Conservation (phyloP, 2,888 invertebrate genomes). For the Choreutis nemorana region DNA sequence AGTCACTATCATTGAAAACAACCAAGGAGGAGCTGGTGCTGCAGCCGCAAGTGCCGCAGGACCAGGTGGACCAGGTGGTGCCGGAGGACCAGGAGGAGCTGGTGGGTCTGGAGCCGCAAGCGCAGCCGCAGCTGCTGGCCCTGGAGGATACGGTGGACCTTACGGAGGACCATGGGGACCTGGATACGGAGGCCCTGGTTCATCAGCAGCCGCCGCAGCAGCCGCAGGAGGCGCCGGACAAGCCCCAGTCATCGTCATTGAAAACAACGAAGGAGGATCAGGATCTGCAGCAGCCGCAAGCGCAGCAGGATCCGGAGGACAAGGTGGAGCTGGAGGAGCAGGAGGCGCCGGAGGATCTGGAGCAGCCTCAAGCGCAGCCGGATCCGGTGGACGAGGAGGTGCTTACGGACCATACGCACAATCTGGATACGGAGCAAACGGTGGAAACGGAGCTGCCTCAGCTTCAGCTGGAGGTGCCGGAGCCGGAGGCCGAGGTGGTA, state of each 20-base stretch:
- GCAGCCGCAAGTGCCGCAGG: constrained; percentile 4
- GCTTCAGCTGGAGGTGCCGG: constrained; percentile 4
- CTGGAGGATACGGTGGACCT: not conserved
- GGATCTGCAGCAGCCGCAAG: constrained; percentile 4
- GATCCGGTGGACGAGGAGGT: constrained; percentile 3
- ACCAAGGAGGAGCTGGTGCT: constrained; percentile 2
- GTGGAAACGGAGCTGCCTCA: constrained; percentile 2
- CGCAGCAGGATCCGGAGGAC: constrained; percentile 3
- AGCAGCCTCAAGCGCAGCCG: constrained; percentile 3
- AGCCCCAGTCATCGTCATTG: too few relatives aligned
- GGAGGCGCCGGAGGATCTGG: too few relatives aligned
- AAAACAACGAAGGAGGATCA: too few relatives aligned
- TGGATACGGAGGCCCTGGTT: too few relatives aligned
- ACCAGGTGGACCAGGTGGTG: constrained; percentile 3
- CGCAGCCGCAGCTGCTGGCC: not conserved
- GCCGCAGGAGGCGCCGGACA: too few relatives aligned
- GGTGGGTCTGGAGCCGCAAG: not conserved
- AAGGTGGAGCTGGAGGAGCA: constrained; percentile 1
- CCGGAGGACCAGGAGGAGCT: too few relatives aligned
- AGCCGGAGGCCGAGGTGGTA: constrained; percentile 3
- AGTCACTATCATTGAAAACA: too few relatives aligned
- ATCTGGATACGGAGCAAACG: too few relatives aligned
- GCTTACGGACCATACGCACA: too few relatives aligned
- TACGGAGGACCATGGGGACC: too few relatives aligned
- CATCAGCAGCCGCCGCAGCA: too few relatives aligned